Conservation (phyloP, 2,113 vertebrate genomes). For the Hydropotes inermis region DNA sequence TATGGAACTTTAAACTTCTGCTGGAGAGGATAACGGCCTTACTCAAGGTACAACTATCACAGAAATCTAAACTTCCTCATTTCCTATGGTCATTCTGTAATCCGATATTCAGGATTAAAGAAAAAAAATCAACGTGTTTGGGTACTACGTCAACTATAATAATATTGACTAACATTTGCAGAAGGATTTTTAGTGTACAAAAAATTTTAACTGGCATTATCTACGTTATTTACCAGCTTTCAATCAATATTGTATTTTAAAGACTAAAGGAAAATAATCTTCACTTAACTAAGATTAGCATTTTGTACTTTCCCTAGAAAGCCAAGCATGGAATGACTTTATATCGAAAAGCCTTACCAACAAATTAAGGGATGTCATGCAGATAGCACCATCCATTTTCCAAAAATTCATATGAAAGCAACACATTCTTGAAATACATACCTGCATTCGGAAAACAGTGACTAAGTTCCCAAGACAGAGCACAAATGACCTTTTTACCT, state of each 20-base stretch:
- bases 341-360: not conserved
- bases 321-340: not conserved
- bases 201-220: not conserved
- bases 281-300: not conserved
- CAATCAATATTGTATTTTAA: not conserved
- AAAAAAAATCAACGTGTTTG: not conserved
- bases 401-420: not conserved
- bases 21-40: not conserved
- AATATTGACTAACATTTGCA: not conserved
- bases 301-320: not conserved
- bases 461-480: not conserved
- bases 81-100: not conserved
- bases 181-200: not conserved
- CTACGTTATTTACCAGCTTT: not conserved
- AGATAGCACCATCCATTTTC: not conserved
- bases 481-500: not conserved
- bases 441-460: not conserved
- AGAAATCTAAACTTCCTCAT: not conserved
- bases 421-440: not conserved
- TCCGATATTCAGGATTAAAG: not conserved
- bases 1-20: not conserved
- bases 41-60: not conserved
- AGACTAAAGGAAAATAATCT: not conserved
- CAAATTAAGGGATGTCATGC: not conserved
- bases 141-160: too few species aligned